phyloP scores from a whole-genome alignment of 2,797 vertebrate species.

The Clarias pachynema region DNA sequence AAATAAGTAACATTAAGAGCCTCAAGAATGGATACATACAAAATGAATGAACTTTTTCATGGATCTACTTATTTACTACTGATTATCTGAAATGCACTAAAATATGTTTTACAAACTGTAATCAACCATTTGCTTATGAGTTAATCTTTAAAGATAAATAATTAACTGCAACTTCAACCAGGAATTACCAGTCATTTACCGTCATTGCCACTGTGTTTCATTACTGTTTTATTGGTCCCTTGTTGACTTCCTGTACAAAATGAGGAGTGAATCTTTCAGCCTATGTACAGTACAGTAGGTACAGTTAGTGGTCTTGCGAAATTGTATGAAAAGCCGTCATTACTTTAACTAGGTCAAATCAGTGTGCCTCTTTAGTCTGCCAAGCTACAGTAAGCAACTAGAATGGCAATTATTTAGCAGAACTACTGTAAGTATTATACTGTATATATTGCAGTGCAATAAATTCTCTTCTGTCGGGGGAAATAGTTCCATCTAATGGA shows the following conservation, averaged over 20 bases:
- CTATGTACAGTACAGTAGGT: background rate
- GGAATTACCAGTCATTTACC: background rate
- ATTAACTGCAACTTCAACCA: background rate
- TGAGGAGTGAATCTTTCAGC: background rate
- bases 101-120: background rate
- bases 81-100: background rate
- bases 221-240: background rate
- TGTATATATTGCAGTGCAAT: background rate
- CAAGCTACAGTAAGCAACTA: background rate
- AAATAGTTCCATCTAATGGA: conserved; percentile 17
- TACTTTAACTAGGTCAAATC: background rate
- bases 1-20: too few species aligned
- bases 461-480: background rate
- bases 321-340: background rate
- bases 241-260: background rate
- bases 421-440: conserved; percentile 6
- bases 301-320: background rate
- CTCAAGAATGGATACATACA: background rate
- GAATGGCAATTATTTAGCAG: background rate
- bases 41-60: background rate
- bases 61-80: background rate
- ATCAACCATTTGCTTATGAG: background rate
- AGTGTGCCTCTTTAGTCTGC: background rate
- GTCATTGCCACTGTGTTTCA: background rate
- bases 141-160: conserved; percentile 7